A percentile compares a stretch with the other conserved stretches of the same genome.
phyloP scores from a whole-genome alignment of 2,888 invertebrate species.

The Rhogogaster chlorosoma region DNA sequence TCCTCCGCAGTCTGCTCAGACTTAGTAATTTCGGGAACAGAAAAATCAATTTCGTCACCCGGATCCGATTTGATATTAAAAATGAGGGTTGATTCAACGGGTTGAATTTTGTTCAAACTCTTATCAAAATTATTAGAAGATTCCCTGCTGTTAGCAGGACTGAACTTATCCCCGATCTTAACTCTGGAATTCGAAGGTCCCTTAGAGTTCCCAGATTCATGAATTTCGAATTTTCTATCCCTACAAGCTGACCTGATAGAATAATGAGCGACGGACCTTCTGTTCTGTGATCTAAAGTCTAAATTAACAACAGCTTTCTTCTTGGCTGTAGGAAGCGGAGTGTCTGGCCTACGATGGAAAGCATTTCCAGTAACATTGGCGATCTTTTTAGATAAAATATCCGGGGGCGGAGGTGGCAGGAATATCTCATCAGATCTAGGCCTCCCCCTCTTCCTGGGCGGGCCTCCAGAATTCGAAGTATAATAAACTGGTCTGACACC shows the following conservation, averaged over 20 bases:
- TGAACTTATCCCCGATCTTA: neutral
- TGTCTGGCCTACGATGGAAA: slow-evolving; percentile 27
- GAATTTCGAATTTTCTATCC: slow-evolving; percentile 5
- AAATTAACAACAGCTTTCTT: slow-evolving; percentile 13
- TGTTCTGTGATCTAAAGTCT: neutral
- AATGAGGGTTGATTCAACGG: slow-evolving; percentile 15
- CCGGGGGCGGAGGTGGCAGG: slow-evolving; percentile 53
- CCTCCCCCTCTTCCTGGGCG: slow-evolving; percentile 44
- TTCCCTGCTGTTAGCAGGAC: neutral
- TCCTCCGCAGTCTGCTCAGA: neutral
- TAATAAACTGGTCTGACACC: slow-evolving; percentile 77
- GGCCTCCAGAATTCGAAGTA: slow-evolving; percentile 46
- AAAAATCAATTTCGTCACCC: slow-evolving; percentile 8
- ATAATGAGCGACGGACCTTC: neutral
- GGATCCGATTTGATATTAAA: slow-evolving; percentile 28
- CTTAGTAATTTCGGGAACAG: neutral
- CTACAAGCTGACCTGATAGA: neutral
- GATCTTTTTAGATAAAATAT: slow-evolving; percentile 50
- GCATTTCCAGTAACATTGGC: neutral
- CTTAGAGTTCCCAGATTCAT: slow-evolving; percentile 24
- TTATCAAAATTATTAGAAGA: neutral
- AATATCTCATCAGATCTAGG: slow-evolving; percentile 55
- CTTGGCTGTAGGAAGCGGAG: neutral
- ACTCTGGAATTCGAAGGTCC: neutral
- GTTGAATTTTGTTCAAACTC: neutral